Conservation (phyloP, 2,797 vertebrate species). For the Etheostoma perlongum region DNA sequence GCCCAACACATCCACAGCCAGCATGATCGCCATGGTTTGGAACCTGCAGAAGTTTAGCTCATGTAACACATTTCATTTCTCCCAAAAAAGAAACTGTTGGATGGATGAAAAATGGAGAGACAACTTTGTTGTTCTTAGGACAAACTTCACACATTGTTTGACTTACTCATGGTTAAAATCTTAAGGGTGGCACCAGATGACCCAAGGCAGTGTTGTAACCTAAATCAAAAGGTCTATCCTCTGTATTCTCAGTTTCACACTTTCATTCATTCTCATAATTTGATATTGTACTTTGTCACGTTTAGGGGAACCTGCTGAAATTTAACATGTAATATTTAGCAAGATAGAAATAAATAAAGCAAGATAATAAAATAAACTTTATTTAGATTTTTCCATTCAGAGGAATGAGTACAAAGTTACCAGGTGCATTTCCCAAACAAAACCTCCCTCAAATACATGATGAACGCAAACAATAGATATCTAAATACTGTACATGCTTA, state of each 20-base stretch:
- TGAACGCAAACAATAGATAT: no score
- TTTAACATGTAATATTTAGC: background rate
- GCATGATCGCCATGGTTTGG: conserved; percentile 94
- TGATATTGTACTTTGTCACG: background rate
- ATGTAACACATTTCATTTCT: background rate
- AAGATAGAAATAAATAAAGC: background rate
- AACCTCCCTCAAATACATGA: no score
- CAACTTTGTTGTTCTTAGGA: background rate
- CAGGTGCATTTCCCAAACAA: no score
- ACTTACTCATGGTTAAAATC: no score
- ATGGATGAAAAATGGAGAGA: background rate
- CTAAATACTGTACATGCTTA: no score
- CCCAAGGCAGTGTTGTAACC: background rate
- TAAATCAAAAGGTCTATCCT: background rate
- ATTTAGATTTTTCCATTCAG: no score
- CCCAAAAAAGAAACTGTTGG: background rate
- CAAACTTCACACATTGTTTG: no score
- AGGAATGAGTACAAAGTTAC: no score
- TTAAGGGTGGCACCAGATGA: background rate
- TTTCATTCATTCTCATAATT: background rate
- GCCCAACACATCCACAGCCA: conserved; percentile 93
- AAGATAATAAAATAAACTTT: background rate
- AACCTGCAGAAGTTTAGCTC: conserved; percentile 80
- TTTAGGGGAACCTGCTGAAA: background rate
- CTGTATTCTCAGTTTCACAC: background rate